Evolutionary conservation across 2,888 invertebrate genomes (phyloP).

Genomic region (Drosophila antonietae): DNA sequence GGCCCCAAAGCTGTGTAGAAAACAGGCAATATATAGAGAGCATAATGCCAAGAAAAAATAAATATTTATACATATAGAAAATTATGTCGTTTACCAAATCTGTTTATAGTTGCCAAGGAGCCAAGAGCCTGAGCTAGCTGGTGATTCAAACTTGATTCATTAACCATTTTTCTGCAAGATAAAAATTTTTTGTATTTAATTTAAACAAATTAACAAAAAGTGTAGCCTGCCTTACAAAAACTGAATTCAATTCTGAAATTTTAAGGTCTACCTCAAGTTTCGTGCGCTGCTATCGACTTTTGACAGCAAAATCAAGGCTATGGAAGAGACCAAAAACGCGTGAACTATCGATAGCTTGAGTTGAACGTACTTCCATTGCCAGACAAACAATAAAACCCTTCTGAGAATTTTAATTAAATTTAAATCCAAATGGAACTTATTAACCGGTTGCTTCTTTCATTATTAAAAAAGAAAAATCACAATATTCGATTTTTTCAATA

Average conservation of each 20-base stretch:
- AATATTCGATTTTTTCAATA: conserved; percentile 66
- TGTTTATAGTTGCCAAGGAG: not conserved
- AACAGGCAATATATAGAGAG: too few relatives aligned
- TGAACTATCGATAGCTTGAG: not conserved
- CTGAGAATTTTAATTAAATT: conserved; percentile 57
- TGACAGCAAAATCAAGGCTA: conserved; percentile 8
- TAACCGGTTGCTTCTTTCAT: conserved; percentile 47
- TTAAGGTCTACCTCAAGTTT: not conserved
- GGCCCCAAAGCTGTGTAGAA: not conserved
- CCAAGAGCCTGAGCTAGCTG: conserved; percentile 8
- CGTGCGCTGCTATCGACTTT: not conserved
- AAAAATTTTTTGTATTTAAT: not conserved
- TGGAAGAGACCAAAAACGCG: too few relatives aligned
- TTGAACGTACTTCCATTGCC: too few relatives aligned
- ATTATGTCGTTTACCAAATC: conserved; percentile 9
- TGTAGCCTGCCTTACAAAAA: too few relatives aligned
- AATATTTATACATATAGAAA: too few relatives aligned
- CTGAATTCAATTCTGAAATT: not conserved
- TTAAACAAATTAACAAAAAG: not conserved
- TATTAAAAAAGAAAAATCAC: conserved; percentile 67
- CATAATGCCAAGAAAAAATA: too few relatives aligned
- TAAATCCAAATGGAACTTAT: conserved; percentile 58
- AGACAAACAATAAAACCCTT: conserved; percentile 5
- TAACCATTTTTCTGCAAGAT: conserved; percentile 4
- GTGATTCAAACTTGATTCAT: conserved; percentile 16